Conservation (phyloP, 2,888 invertebrate species). For the Netelia inedita region DNA sequence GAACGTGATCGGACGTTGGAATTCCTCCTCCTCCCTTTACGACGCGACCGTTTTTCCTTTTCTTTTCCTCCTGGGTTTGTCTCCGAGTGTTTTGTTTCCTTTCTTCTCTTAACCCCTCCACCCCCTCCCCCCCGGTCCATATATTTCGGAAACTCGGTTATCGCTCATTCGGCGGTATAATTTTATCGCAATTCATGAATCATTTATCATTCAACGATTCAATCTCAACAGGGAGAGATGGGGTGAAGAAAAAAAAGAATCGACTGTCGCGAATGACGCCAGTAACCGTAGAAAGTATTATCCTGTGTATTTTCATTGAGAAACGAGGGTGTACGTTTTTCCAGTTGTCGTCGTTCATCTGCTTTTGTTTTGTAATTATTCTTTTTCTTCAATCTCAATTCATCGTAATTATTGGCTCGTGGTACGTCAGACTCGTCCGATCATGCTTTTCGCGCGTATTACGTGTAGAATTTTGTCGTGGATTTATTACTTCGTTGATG, state of each 20-base stretch:
- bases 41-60: background rate
- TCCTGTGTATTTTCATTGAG: background rate
- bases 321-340: background rate
- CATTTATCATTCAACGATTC: conserved; percentile 48
- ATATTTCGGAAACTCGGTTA: background rate
- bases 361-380: background rate
- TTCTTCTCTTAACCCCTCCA: background rate
- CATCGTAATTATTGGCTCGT: background rate
- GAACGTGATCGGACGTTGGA: conserved; percentile 24
- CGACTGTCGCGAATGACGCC: background rate
- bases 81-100: background rate
- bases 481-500: background rate
- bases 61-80: background rate
- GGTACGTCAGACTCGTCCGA: background rate
- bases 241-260: background rate
- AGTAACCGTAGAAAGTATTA: background rate
- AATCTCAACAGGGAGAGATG: conserved; percentile 28
- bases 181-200: conserved; percentile 22
- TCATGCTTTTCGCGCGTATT: background rate
- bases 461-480: background rate
- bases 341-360: background rate
- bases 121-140: background rate
- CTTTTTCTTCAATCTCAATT: background rate
- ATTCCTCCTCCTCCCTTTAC: background rate
- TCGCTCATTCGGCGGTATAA: conserved; percentile 42